Base-by-base conservation (phyloP, 2,113 vertebrate species). In the Gopherus evgoodei region DNA sequence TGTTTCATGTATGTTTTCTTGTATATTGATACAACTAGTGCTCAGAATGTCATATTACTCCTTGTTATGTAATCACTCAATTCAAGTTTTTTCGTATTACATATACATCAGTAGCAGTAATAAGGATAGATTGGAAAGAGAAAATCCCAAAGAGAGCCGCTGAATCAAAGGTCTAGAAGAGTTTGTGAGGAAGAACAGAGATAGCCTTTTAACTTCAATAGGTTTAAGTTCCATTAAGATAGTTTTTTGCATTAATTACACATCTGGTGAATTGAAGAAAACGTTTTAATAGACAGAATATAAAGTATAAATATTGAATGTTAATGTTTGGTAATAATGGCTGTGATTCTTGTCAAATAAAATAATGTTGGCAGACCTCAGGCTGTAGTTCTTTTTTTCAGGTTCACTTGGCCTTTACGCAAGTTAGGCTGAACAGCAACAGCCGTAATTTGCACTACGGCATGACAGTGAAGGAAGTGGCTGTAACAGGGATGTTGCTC, bases 51-150 rank as follows among this genome's bases (percentile, higher is more conserved):
- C 44, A 4, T 21, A 16, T 47, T 86, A 85, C 49, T 21, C 72
- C 35, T 29, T 72, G 17, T 22, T 57, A 6, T 17, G 1, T 24
- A 62, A 29, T 13, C 8, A 2, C 89, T 89, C 14, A 29, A 69
- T 27, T 25, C 24, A 35, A 52, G 78, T 62, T 79, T 86, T 35
- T 81, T 86, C 13, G 35, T 76, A 25, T 83, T 83, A 2, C 0
- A 0, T 47, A 21, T 91, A 79, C 6, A 2, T 1, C 72, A 65
- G 24, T 79, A 93, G 29, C 8, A 21, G 17, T 44, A 2, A 35
- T n/a, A 29, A 56, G 1, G 29, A 38, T 88, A 50, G 42, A 11
- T 87, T 88, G 65, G 69, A 22, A 1, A 5, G 31, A 25, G 2
- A 19, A 0, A 2, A 27, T 8, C 24, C 10, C 38, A 72, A 42